These are phyloP conservation scores for Myrmophylax atrothorax DNA, from an alignment of 2,113 vertebrate genomes.

Conservation along the genomic window DNA sequence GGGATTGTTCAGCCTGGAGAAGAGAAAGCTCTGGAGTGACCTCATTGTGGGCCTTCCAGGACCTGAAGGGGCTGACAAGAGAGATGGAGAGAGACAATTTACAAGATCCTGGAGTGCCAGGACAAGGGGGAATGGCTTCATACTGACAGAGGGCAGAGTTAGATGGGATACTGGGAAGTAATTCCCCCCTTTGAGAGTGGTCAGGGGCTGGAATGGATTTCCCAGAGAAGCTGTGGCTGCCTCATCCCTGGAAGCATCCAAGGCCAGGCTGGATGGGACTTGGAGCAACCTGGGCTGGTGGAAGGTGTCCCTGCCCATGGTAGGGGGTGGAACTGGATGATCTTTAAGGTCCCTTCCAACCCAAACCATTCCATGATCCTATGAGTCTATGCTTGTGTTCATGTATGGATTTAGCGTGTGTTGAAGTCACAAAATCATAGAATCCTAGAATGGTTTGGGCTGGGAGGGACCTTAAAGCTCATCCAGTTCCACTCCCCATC, in stretches of 20 bases:
- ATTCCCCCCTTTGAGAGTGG: neutral
- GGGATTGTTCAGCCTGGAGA: neutral
- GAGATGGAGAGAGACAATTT: neutral
- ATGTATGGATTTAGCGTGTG: neutral
- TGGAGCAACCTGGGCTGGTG: accelerated
- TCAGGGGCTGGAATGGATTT: accelerated
- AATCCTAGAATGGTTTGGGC: neutral
- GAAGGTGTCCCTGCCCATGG: neutral
- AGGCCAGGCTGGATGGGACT: accelerated
- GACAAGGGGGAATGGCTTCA: neutral
- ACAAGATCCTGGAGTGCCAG: neutral
- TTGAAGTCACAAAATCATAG: neutral
- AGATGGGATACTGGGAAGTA: neutral
- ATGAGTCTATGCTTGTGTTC: neutral
- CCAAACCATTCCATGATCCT: neutral
- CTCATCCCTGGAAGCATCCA: neutral
- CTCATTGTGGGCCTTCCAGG: neutral
- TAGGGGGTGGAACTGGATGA: no score
- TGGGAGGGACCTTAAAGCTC: neutral
- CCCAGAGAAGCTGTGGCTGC: neutral
- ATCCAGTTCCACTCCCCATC: neutral
- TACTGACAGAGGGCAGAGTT: neutral
- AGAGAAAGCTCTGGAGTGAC: neutral
- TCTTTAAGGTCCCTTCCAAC: neutral
- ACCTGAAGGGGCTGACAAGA: neutral